Conservation (phyloP, 2,888 invertebrate species). For the Ectemnius lituratus region DNA sequence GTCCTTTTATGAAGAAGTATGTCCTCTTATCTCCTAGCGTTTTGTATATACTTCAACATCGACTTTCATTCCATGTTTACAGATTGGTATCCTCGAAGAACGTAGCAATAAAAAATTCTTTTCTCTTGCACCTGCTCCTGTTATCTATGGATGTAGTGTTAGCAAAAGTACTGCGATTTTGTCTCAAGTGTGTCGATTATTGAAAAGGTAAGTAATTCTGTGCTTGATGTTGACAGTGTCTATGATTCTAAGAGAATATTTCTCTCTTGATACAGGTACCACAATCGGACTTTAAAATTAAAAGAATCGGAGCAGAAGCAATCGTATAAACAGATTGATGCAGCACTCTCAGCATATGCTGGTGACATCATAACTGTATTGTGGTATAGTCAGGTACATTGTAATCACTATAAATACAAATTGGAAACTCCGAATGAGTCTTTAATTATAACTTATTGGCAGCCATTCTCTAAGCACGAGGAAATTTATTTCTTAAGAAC, state of each 20-base stretch:
- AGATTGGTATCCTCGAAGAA: constrained; percentile 59
- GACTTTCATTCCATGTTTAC: constrained; percentile 11
- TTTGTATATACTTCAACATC: not conserved
- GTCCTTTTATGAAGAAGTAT: constrained; percentile 70
- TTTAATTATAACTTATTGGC: constrained; percentile 23
- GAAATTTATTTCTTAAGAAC: constrained; percentile 58
- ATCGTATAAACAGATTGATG: constrained; percentile 30
- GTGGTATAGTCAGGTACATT: constrained; percentile 61
- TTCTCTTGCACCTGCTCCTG: constrained; percentile 68
- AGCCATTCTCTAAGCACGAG: constrained; percentile 57
- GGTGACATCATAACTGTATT: constrained; percentile 64
- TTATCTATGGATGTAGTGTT: constrained; percentile 71
- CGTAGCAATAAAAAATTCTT: constrained; percentile 55
- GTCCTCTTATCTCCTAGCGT: too few relatives aligned
- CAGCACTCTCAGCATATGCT: constrained; percentile 54
- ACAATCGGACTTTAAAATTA: constrained; percentile 49
- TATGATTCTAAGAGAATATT: too few relatives aligned
- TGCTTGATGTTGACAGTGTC: not conserved
- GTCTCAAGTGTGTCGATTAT: constrained; percentile 68
- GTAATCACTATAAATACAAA: not conserved
- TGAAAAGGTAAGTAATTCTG: constrained; percentile 58
- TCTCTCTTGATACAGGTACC: constrained; percentile 52
- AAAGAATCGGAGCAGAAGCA: constrained; percentile 39
- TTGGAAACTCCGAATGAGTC: not conserved
- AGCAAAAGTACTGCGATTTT: constrained; percentile 62